Base-by-base conservation (phyloP, 2,113 vertebrate species). In the human (Homo sapiens) region DNA sequence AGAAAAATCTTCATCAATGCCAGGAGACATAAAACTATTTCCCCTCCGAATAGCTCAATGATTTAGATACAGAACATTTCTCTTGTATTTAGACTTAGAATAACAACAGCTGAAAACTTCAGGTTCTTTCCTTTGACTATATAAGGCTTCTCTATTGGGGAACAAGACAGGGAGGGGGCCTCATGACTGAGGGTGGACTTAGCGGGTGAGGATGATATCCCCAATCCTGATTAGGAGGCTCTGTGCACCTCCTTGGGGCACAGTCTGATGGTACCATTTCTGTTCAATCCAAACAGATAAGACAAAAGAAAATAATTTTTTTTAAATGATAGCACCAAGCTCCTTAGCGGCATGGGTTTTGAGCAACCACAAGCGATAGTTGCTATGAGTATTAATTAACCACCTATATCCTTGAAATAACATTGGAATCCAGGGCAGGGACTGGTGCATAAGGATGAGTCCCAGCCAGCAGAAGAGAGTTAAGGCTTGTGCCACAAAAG, bases 341-440 rank as follows among this genome's bases (percentile, higher is more conserved):
- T 97, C n/a, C 0, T 55, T 45, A 50, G 32, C 23, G n/a, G 3
- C 59, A 16, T 82, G 55, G 70, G 57, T 93, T 68, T 59, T 78
- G 82, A 95, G 88, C 40, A 93, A 1, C 1, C 40, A 57, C 48
- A 92, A 90, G 82, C 90, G 84, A 96, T 87, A 85, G 96, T 89
- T 97, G 52, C 79, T 55, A 78, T 70, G 20, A 81, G 84, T 85
- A 17, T 75, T 92, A 96, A 66, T 4, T 10, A 48, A 81, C 89
- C 98, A 96, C 95, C 95, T 98, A 87, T 97, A 66, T 85, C 48
- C 81, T 85, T 87, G 40, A 23, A n/a, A 38, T 88, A 94, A 96
- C 70, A 59, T 35, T 70, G 30, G 18, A 89, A 93, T 38, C 72
- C 61, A 2, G 5, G 70, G 0, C 30, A 79, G 76, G 57, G n/a